A percentile compares a stretch with the other conserved stretches of the same genome.
phyloP scores from a whole-genome alignment of 2,113 vertebrate genomes.

The Hyperopisus bebe region DNA sequence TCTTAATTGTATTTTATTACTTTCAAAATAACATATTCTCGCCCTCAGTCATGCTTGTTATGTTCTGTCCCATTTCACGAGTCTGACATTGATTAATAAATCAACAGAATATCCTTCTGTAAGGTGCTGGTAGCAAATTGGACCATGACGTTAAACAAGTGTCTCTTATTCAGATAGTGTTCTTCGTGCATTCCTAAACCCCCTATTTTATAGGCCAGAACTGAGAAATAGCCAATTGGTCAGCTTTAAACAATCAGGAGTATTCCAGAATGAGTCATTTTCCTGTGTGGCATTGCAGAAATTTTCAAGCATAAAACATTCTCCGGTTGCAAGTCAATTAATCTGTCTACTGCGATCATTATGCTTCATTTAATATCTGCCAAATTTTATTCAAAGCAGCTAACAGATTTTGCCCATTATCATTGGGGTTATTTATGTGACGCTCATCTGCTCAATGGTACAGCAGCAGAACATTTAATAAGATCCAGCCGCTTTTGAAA shows the following conservation, averaged over 20 bases:
- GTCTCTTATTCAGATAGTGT: not conserved
- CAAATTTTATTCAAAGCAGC: not conserved
- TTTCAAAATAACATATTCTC: slow-evolving; percentile 13
- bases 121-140: not conserved
- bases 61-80: not conserved
- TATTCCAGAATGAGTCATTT: not conserved
- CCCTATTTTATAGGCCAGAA: not conserved
- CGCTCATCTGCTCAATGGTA: not conserved
- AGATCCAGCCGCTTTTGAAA: not conserved
- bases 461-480: not conserved
- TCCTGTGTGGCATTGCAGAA: not conserved
- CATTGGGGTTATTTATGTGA: not conserved
- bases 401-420: not conserved
- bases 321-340: not conserved
- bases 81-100: slow-evolving; percentile 21
- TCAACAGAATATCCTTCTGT: slow-evolving; percentile 6
- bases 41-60: slow-evolving; percentile 13
- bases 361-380: not conserved
- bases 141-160: not conserved
- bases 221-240: not conserved
- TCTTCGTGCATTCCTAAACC: not conserved
- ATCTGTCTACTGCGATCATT: not conserved
- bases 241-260: not conserved
- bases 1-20: slow-evolving; percentile 22
- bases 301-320: not conserved